phyloP scores from a whole-genome alignment of 2,113 vertebrate species.

The Meles meles region DNA sequence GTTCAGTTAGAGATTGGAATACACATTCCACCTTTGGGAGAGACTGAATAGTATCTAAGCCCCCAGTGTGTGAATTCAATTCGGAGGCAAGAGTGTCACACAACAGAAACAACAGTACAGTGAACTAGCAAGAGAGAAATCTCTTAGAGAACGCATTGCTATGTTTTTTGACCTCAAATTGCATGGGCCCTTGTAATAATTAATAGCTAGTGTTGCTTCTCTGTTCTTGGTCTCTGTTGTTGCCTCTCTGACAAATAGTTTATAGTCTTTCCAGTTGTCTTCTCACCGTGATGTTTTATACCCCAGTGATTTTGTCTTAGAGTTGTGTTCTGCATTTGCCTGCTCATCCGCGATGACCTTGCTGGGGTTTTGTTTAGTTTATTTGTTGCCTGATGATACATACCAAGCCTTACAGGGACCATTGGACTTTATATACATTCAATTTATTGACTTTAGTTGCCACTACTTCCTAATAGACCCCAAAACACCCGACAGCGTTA shows the following conservation, averaged over 20 bases:
- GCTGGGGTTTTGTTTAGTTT: conserved; percentile 67
- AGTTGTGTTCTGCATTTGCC: conserved; percentile 54
- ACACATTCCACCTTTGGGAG: background rate
- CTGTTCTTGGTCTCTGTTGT: conserved; percentile 27
- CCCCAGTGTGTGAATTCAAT: background rate
- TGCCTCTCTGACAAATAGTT: conserved; percentile 45
- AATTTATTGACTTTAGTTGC: conserved; percentile 35
- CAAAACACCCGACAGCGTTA: background rate
- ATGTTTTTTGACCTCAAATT: background rate
- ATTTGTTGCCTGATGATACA: conserved; percentile 52
- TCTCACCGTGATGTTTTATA: conserved; percentile 52
- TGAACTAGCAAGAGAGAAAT: background rate
- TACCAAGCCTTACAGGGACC: conserved; percentile 39
- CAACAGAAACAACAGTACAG: background rate
- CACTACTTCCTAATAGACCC: conserved; percentile 35
- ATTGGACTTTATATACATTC: conserved; percentile 23
- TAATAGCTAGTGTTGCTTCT: conserved; percentile 11
- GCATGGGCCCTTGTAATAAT: conserved; percentile 1
- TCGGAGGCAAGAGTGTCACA: background rate
- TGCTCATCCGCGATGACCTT: conserved; percentile 72
- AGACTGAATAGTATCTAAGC: background rate
- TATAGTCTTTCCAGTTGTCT: conserved; percentile 46
- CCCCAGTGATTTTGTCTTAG: conserved; percentile 49
- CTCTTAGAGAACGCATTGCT: background rate
- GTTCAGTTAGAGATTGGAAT: background rate